A percentile compares a stretch with the other conserved stretches of the same genome.
Conservation (phyloP, 2,113 vertebrate species). For the Cyphomyrus discorhynchus region DNA sequence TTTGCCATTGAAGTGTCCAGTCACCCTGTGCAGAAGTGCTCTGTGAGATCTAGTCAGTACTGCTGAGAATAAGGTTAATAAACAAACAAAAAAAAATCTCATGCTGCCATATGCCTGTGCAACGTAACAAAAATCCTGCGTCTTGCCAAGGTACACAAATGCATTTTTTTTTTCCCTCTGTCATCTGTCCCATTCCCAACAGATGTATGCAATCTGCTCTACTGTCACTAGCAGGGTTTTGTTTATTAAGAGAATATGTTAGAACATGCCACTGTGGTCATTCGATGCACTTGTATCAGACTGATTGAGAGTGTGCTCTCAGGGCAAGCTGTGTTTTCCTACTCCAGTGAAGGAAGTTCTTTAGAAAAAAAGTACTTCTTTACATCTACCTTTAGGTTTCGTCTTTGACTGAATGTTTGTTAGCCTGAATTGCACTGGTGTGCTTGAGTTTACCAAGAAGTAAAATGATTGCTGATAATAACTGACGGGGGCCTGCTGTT, state of each 20-base stretch:
- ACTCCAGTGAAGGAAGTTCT: background rate
- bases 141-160: conserved; percentile 87
- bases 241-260: conserved; percentile 73
- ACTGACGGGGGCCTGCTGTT: background rate
- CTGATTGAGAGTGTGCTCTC: conserved; percentile 43
- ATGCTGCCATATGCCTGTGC: background rate
- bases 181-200: conserved; percentile 90
- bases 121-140: conserved; percentile 33
- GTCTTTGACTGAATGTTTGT: background rate
- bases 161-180: conserved; percentile 78
- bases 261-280: conserved; percentile 68
- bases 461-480: background rate
- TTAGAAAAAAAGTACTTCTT: background rate
- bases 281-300: conserved; percentile 54
- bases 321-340: background rate
- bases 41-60: background rate
- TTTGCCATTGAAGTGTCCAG: background rate
- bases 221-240: conserved; percentile 71
- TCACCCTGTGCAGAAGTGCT: background rate
- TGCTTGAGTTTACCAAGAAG: background rate
- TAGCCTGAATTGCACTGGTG: background rate
- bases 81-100: conserved; percentile 6
- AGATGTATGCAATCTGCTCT: conserved; percentile 79
- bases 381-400: background rate
- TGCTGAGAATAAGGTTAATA: conserved; percentile 2